These are phyloP conservation scores for Myotis vivesi DNA, from an alignment of 2,797 vertebrate species.

Conservation along the genomic window DNA sequence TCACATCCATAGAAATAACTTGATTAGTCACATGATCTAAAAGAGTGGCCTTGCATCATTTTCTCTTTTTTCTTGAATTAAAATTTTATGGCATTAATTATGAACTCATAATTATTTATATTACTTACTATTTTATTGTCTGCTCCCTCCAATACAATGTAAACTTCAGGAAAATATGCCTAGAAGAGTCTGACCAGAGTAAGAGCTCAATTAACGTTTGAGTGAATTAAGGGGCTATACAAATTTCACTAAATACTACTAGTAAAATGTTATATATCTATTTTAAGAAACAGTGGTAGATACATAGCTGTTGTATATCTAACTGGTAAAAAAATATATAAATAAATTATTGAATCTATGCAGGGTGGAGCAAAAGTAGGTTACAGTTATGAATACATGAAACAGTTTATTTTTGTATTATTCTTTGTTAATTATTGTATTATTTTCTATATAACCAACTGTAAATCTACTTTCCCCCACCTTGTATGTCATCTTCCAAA, in stretches of 20 bases:
- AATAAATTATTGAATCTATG: neutral
- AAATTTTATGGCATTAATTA: neutral
- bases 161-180: neutral
- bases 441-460: neutral
- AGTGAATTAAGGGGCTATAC: neutral
- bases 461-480: neutral
- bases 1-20: neutral
- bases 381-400: neutral
- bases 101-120: neutral
- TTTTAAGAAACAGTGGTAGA: neutral
- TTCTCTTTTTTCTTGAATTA: neutral
- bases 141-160: neutral
- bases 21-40: neutral
- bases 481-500: neutral
- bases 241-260: neutral
- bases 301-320: neutral
- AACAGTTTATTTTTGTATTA: neutral
- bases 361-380: neutral
- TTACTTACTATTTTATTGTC: neutral
- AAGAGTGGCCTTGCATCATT: neutral
- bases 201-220: neutral
- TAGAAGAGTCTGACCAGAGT: neutral
- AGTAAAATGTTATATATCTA: neutral
- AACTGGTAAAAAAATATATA: neutral
- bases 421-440: neutral